Percentiles rank a stretch among this genome's conserved stretches.
These are phyloP conservation scores for Cryptoblepharus egeriae DNA, from an alignment of 2,797 vertebrate genomes.

Conservation along the genomic window DNA sequence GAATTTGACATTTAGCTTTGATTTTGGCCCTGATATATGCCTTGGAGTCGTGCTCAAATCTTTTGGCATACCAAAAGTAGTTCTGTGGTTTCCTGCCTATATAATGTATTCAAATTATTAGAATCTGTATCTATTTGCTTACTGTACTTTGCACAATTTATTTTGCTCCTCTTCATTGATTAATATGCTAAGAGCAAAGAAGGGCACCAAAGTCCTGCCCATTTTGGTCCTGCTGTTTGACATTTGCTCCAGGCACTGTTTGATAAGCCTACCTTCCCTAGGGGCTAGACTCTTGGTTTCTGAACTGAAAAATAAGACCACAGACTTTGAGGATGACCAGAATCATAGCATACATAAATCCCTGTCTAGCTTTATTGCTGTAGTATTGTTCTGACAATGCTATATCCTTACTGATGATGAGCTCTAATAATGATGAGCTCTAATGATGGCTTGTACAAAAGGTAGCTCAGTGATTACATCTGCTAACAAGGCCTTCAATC, in stretches of 20 bases:
- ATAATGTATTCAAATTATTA: not conserved
- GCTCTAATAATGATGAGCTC: slow-evolving; percentile 26
- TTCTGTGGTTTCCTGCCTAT: not conserved
- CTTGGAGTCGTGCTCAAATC: not conserved
- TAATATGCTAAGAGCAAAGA: not conserved
- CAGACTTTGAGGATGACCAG: not conserved
- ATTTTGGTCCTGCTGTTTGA: not conserved
- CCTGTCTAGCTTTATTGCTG: accelerated
- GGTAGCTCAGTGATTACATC: slow-evolving; percentile 42
- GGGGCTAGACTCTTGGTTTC: not conserved
- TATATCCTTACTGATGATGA: slow-evolving; percentile 7
- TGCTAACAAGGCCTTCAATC: slow-evolving; percentile 53
- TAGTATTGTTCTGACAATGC: slow-evolving; percentile 5
- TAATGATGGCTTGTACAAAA: slow-evolving; percentile 44
- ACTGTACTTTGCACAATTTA: not conserved
- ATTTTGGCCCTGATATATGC: not conserved
- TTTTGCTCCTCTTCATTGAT: not conserved
- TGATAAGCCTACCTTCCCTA: not conserved
- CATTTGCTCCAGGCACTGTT: not conserved
- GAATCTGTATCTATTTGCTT: not conserved
- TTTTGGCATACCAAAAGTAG: too few relatives aligned
- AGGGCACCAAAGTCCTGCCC: not conserved
- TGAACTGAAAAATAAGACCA: not conserved
- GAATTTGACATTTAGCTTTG: not conserved
- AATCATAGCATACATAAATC: not conserved